Evolutionary conservation across 2,888 invertebrate genomes (phyloP).

Genomic region (Sinopyrophorus schimmeli): DNA sequence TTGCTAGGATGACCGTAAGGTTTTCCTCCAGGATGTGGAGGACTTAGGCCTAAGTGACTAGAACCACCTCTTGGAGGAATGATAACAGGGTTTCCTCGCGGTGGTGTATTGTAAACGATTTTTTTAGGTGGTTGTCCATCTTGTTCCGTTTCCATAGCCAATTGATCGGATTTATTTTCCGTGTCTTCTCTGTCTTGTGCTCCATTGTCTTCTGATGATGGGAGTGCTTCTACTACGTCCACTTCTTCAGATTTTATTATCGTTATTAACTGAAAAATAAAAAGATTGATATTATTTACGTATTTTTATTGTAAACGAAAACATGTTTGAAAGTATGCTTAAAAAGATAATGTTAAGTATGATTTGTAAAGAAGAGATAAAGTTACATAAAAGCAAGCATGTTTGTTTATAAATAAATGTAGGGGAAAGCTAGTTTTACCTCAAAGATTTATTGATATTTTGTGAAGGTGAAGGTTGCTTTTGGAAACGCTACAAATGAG

Average conservation of each 20-base stretch:
- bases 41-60: slow-evolving; percentile 42
- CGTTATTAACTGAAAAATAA: slow-evolving; percentile 44
- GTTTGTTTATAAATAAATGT: too few relatives aligned
- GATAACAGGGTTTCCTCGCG: slow-evolving; percentile 52
- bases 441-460: too few relatives aligned
- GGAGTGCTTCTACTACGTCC: slow-evolving; percentile 66
- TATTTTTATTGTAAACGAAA: too few relatives aligned
- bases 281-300: too few relatives aligned
- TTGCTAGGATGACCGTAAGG: slow-evolving; percentile 59
- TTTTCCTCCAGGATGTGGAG: slow-evolving; percentile 51
- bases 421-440: too few relatives aligned
- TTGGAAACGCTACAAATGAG: too few relatives aligned
- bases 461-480: too few relatives aligned
- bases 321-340: too few relatives aligned
- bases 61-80: slow-evolving; percentile 57
- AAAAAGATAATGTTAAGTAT: too few relatives aligned
- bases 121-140: slow-evolving; percentile 57
- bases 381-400: too few relatives aligned
- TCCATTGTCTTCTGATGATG: slow-evolving; percentile 58
- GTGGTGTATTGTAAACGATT: slow-evolving; percentile 55
- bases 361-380: too few relatives aligned
- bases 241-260: slow-evolving; percentile 59
- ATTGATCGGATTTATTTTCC: slow-evolving; percentile 69
- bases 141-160: slow-evolving; percentile 71
- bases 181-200: slow-evolving; percentile 61